Conservation (phyloP, 2,113 vertebrate genomes). For the Sinosuthora webbiana region DNA sequence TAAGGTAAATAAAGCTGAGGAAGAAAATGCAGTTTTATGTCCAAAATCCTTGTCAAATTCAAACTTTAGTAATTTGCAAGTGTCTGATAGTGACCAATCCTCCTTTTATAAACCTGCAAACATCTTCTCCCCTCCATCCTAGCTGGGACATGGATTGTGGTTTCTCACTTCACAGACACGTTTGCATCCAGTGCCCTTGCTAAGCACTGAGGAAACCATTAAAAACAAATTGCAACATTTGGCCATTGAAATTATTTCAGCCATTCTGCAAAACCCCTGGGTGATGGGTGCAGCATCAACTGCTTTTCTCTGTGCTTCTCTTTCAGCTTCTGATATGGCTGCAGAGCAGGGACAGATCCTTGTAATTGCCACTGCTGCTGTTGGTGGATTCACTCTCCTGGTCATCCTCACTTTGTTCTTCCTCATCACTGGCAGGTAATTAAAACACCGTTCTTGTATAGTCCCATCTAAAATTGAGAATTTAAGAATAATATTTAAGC, state of each 20-base stretch:
- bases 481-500: neutral
- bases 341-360: constrained; percentile 93
- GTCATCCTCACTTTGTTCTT: constrained; percentile 95
- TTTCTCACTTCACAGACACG: neutral
- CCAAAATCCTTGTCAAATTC: neutral
- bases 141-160: neutral
- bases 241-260: neutral
- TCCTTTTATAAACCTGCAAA: neutral
- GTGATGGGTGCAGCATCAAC: neutral
- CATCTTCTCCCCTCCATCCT: neutral
- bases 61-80: neutral
- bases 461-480: neutral
- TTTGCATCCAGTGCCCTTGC: neutral
- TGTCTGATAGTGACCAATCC: neutral
- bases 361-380: constrained; percentile 91
- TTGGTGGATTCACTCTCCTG: constrained; percentile 92
- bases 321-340: constrained; percentile 89
- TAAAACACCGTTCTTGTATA: neutral
- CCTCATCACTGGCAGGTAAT: constrained; percentile 94
- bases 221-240: neutral
- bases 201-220: neutral
- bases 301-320: constrained; percentile 7
- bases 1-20: neutral
- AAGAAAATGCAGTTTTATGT: neutral
- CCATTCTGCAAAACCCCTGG: neutral